phyloP scores from a whole-genome alignment of 2,113 vertebrate genomes.

The Irena cyanogastra region DNA sequence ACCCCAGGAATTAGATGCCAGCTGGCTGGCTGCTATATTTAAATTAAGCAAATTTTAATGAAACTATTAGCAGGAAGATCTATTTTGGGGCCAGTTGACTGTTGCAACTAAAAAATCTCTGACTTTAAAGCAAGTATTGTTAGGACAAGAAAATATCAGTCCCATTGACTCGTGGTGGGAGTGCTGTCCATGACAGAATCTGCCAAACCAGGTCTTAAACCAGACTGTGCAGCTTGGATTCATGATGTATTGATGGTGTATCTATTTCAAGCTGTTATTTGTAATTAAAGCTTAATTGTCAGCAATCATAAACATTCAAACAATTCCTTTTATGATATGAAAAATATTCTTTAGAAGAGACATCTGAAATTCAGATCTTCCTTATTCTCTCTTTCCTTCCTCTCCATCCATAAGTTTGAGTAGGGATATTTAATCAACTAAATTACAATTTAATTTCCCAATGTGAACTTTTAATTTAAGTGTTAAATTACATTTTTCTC shows the following conservation, averaged over 20 bases:
- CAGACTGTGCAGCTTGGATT: neutral
- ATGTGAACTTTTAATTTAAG: neutral
- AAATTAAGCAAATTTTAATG: neutral
- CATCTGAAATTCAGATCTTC: neutral
- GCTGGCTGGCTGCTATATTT: neutral
- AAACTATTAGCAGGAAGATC: neutral
- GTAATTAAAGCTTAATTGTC: neutral
- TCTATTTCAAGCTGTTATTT: neutral
- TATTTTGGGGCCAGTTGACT: neutral
- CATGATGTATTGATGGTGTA: neutral
- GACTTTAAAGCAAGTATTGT: neutral
- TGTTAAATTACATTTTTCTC: neutral
- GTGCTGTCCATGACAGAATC: neutral
- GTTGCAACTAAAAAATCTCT: neutral
- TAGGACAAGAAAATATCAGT: neutral
- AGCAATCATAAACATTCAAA: neutral
- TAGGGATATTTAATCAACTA: neutral
- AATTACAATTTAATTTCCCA: neutral
- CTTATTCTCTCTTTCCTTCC: neutral
- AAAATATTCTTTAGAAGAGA: neutral
- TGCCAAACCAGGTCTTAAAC: neutral
- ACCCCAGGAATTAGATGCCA: neutral
- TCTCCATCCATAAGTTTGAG: neutral
- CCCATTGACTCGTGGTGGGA: neutral
- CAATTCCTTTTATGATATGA: neutral